Base-by-base conservation (phyloP, 92 coral and sea anemone species). In the Ricordea florida region DNA sequence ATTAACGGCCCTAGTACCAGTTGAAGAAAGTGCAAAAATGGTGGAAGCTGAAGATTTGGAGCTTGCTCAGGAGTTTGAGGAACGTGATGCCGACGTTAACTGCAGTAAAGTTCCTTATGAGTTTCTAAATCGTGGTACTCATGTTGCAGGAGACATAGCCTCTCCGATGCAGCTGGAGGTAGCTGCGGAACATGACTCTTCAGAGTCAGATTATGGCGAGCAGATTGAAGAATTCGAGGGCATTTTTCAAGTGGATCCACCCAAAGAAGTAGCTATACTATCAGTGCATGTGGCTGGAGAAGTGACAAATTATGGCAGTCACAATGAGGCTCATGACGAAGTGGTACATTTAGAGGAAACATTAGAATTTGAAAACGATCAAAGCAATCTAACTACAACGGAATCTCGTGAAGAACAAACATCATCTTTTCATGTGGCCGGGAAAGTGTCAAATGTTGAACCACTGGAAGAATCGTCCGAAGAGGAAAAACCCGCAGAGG, bases 331-430 rank as follows among this genome's bases (percentile, higher is more conserved):
- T 20, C 3, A 17, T 15, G 56, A 73, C 41, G 60, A 59, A 29
- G 58, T n/a, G 24, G 32, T n/a, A 27, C 60, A 45, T 16, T 6
- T 47, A 6, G 71, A 45, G 13, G 65, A 41, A 40, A 27, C 53
- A 24, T 37, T 70, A 11, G 74, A 41, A n/a, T 78, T 57, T 42
- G 89, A 86, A 14, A 86, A 86, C 7, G 31, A 57, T 17, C 79
- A 45, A 4, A 30, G 73, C 2, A 26, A 48, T 29, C 41, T 53
- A 26, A 70, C 65, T 27, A 70, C 65, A 15, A 53, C 43, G 18
- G 41, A 53, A 15, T 23, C 42, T 13, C 10, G 9, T 11, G 42
- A 55, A 40, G 42, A 25, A 34, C 48, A 38, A 10, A 52, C 17
- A 28, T 18, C 52, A 18, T 11, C 66, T 40, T 8, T 70, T 52